phyloP scores from a whole-genome alignment of 2,797 vertebrate genomes.

The Schizothorax lantsangensis region DNA sequence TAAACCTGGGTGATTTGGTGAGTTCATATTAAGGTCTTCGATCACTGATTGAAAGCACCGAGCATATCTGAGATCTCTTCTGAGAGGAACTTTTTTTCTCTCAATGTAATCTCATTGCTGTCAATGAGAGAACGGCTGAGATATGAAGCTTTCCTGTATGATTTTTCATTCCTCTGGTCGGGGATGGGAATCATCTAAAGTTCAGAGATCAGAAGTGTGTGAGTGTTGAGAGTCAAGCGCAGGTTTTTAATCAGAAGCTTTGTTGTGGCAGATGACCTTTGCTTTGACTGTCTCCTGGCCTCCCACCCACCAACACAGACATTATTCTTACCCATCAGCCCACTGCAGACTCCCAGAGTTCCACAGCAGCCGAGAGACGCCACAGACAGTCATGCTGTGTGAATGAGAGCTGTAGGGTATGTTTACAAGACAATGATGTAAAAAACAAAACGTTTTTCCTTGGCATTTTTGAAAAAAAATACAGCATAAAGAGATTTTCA shows the following conservation, averaged over 20 bases:
- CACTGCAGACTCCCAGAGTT: conserved; percentile 68
- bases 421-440: not conserved
- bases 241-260: conserved; percentile 46
- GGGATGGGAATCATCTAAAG: conserved; percentile 6
- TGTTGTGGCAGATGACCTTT: conserved; percentile 64
- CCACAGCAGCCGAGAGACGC: conserved; percentile 67
- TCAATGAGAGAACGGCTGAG: not conserved
- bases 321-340: conserved; percentile 62
- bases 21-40: not conserved
- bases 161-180: not conserved
- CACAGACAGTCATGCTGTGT: conserved; percentile 73
- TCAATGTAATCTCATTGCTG: not conserved
- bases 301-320: conserved; percentile 66
- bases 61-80: not conserved
- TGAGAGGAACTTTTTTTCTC: not conserved
- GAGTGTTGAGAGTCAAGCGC: conserved; percentile 42
- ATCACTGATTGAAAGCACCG: not conserved
- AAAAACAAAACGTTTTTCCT: not conserved
- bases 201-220: conserved; percentile 12
- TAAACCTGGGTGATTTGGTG: no score
- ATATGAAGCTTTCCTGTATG: not conserved
- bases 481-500: not conserved
- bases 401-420: conserved; percentile 52
- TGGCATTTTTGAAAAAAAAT: not conserved
- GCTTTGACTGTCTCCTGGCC: conserved; percentile 70